A percentile compares a stretch with the other conserved stretches of the same genome.
These are phyloP conservation scores for Pao palembangensis DNA, from an alignment of 2,113 vertebrate genomes.

Conservation along the genomic window DNA sequence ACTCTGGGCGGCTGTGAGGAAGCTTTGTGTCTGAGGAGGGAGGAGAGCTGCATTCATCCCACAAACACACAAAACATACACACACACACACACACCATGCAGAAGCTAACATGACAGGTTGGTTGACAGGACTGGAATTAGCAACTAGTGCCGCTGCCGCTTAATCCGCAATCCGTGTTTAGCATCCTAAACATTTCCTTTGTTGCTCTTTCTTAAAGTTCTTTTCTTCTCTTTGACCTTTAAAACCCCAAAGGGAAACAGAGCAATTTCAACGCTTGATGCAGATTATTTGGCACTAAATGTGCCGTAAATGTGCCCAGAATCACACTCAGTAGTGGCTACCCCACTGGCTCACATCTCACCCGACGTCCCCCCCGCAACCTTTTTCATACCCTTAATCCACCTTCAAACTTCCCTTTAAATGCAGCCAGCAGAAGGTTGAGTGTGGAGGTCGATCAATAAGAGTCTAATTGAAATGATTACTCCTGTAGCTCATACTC, in stretches of 20 bases:
- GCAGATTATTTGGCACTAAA: too few species aligned
- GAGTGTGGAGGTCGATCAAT: slow-evolving; percentile 46
- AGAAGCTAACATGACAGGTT: slow-evolving; percentile 15
- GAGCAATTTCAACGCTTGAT: too few species aligned
- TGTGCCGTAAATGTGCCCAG: too few species aligned
- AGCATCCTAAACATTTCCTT: slow-evolving; percentile 28
- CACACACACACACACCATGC: too few species aligned
- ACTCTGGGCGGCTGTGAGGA: too few species aligned
- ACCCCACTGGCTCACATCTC: slow-evolving; percentile 1
- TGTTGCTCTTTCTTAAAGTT: neutral
- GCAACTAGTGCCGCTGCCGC: slow-evolving; percentile 13
- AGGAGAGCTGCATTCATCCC: too few species aligned
- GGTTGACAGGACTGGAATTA: slow-evolving; percentile 3
- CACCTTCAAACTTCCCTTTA: slow-evolving; percentile 14
- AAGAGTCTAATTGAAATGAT: slow-evolving; percentile 47
- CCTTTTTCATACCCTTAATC: neutral
- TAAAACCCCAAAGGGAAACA: too few species aligned
- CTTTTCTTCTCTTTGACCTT: too few species aligned
- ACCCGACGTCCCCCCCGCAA: neutral
- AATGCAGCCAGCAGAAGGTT: slow-evolving; percentile 25
- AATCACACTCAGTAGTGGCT: too few species aligned
- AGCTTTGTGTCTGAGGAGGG: too few species aligned
- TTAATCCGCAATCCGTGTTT: slow-evolving; percentile 17
- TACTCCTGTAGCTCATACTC: slow-evolving; percentile 28
- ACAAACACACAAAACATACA: slow-evolving; percentile 27